Percentiles rank a stretch among this genome's conserved stretches.
Evolutionary conservation across 2,888 invertebrate genomes (phyloP).

Genomic region (Thera britannica): DNA sequence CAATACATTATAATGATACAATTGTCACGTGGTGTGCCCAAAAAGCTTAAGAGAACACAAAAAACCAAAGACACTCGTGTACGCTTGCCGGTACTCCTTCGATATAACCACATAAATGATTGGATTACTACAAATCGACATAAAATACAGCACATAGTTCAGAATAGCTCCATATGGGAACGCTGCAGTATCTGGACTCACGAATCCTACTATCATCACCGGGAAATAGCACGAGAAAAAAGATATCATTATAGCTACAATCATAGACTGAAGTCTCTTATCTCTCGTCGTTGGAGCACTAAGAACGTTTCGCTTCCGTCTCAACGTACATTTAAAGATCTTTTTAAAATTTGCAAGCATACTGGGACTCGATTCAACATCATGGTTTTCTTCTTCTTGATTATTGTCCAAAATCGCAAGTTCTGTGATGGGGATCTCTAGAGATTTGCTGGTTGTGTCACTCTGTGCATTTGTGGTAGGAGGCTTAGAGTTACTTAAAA

Average conservation of each 20-base stretch:
- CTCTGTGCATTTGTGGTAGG: constrained; percentile 3
- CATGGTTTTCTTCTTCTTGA: constrained; percentile 9
- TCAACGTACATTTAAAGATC: constrained; percentile 1
- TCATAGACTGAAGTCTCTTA: constrained; percentile 35
- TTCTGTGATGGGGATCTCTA: constrained; percentile 8
- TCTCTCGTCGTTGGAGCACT: constrained; percentile 30
- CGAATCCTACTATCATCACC: constrained; percentile 24
- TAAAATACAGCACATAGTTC: constrained; percentile 22
- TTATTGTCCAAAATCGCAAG: background rate
- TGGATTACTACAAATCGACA: constrained; percentile 34
- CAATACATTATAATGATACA: no score
- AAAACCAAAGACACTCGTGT: constrained; percentile 23
- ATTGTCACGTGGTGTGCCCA: no score
- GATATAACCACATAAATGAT: constrained; percentile 38
- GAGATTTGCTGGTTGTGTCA: constrained; percentile 12
- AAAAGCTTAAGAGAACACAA: background rate
- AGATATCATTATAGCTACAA: constrained; percentile 28
- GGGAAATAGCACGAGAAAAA: constrained; percentile 34
- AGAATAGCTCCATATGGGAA: constrained; percentile 21
- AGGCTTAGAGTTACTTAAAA: constrained; percentile 6
- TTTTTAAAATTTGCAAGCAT: constrained; percentile 16
- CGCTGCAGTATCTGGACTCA: background rate
- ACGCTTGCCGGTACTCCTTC: constrained; percentile 38
- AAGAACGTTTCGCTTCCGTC: constrained; percentile 1
- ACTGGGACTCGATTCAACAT: constrained; percentile 3